phyloP scores from a whole-genome alignment of 2,113 vertebrate genomes.

The Otocyon megalotis region DNA sequence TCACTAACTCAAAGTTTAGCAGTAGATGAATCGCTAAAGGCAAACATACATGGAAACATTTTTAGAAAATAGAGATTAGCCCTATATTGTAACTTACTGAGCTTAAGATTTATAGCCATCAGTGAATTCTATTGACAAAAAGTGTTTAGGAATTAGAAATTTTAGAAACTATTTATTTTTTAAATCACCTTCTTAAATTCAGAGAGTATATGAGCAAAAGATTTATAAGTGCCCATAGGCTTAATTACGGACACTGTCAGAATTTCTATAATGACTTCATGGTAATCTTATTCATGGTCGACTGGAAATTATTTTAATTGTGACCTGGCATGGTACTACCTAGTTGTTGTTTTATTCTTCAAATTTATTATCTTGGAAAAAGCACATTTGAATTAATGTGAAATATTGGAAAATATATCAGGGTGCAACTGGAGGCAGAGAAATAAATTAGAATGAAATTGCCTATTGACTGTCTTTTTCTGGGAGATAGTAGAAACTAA shows the following conservation, averaged over 20 bases:
- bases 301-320: slow-evolving; percentile 68
- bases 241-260: slow-evolving; percentile 40
- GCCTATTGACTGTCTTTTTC: slow-evolving; percentile 16
- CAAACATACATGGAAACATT: not conserved
- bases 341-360: not conserved
- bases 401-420: slow-evolving; percentile 63
- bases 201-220: not conserved
- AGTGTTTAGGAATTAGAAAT: not conserved
- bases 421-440: slow-evolving; percentile 16
- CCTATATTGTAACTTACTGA: not conserved
- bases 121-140: not conserved
- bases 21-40: not conserved
- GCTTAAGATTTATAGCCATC: not conserved
- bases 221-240: not conserved
- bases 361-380: slow-evolving; percentile 57
- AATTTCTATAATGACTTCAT: not conserved
- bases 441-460: slow-evolving; percentile 71
- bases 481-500: not conserved
- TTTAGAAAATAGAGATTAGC: not conserved
- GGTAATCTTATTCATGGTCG: slow-evolving; percentile 13
- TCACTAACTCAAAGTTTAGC: not conserved
- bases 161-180: slow-evolving; percentile 17
- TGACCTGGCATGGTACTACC: not conserved
- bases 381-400: slow-evolving; percentile 60
- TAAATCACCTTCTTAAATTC: slow-evolving; percentile 14